phyloP scores from a whole-genome alignment of 2,888 invertebrate genomes.

The Exocentrus adspersus region DNA sequence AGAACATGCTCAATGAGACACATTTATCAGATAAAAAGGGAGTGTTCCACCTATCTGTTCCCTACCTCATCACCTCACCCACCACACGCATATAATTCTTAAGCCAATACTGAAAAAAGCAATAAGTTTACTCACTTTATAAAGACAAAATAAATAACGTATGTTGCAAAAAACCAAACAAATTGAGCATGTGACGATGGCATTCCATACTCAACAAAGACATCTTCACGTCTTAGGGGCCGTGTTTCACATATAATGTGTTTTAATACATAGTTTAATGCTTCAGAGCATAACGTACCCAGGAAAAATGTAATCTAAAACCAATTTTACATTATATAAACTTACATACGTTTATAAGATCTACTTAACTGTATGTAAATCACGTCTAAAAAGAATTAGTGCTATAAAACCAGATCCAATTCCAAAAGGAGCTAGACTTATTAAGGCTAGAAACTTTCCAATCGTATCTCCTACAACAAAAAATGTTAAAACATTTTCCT shows the following conservation, averaged over 20 bases:
- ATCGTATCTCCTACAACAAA: conserved; percentile 80
- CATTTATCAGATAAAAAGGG: too few species aligned
- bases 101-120: too few species aligned
- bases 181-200: conserved; percentile 93
- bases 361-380: conserved; percentile 84
- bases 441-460: conserved; percentile 83
- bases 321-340: conserved; percentile 32
- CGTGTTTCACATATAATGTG: conserved; percentile 83
- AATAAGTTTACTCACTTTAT: conserved; percentile 72
- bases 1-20: too few species aligned
- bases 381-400: conserved; percentile 86
- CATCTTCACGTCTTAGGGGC: conserved; percentile 74
- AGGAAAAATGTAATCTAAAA: conserved; percentile 85
- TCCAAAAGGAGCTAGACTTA: conserved; percentile 85
- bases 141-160: conserved; percentile 85
- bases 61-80: too few species aligned
- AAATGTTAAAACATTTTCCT: too few species aligned
- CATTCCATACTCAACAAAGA: conserved; percentile 87
- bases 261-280: conserved; percentile 82
- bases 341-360: not conserved
- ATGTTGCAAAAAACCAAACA: conserved; percentile 90
- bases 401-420: conserved; percentile 85
- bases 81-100: too few species aligned
- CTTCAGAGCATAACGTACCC: conserved; percentile 82
- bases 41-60: too few species aligned